These are phyloP conservation scores for Acanthosoma haemorrhoidale DNA, from an alignment of 2,888 invertebrate species.

Conservation along the genomic window DNA sequence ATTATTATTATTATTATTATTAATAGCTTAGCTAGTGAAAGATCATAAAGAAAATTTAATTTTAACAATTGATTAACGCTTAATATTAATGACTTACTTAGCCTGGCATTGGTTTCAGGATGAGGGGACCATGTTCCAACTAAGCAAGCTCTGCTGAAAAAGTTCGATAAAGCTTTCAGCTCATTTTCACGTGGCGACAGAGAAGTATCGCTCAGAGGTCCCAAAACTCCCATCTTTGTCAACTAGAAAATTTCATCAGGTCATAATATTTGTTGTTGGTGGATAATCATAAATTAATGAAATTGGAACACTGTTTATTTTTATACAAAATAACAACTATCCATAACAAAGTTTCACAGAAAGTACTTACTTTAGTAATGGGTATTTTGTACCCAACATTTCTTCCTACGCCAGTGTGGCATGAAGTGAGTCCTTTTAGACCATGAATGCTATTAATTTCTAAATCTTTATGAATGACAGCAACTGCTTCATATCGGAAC, in stretches of 20 bases:
- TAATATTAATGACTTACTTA: conserved; percentile 56
- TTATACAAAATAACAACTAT: background rate
- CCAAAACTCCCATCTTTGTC: conserved; percentile 63
- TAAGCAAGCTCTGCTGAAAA: conserved; percentile 78
- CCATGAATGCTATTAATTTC: conserved; percentile 61
- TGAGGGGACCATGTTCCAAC: conserved; percentile 80
- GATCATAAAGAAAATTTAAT: too few species aligned
- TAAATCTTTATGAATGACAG: conserved; percentile 71
- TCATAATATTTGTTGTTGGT: background rate
- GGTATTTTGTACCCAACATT: conserved; percentile 78
- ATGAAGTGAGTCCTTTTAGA: conserved; percentile 71
- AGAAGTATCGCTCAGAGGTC: conserved; percentile 61
- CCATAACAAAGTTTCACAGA: background rate
- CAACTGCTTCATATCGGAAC: conserved; percentile 75
- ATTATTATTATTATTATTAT: too few species aligned
- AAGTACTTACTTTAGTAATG: conserved; percentile 44
- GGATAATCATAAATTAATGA: background rate
- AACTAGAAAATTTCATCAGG: conserved; percentile 46
- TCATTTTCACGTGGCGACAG: conserved; percentile 73
- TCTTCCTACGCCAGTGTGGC: conserved; percentile 80
- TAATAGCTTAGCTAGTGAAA: too few species aligned
- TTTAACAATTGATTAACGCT: background rate
- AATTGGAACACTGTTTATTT: background rate
- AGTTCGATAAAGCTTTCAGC: conserved; percentile 68
- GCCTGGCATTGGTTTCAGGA: conserved; percentile 60